phyloP scores from a whole-genome alignment of 2,888 invertebrate genomes.

The Drosophila lacicola region DNA sequence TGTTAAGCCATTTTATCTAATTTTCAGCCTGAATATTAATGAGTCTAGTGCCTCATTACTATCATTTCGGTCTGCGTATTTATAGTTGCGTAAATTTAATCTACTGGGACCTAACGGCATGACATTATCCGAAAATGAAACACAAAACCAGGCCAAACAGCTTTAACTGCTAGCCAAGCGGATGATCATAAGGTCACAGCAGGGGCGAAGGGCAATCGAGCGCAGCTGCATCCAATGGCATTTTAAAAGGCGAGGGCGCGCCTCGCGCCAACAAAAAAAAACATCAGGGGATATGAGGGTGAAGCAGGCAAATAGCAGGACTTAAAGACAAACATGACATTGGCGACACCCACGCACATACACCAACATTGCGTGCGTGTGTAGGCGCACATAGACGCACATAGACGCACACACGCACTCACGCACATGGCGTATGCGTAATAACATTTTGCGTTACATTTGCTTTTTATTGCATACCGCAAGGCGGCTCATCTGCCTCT shows the following conservation, averaged over 20 bases:
- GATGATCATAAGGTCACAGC: slow-evolving; percentile 51
- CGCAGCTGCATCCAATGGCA: slow-evolving; percentile 76
- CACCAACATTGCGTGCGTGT: background rate
- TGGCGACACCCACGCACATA: slow-evolving; percentile 28
- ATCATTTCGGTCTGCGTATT: slow-evolving; percentile 14
- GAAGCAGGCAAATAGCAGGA: slow-evolving; percentile 18
- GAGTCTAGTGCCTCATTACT: slow-evolving; percentile 20
- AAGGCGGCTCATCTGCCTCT: slow-evolving; percentile 55
- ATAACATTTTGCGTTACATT: slow-evolving; percentile 80
- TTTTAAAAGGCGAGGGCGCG: slow-evolving; percentile 66
- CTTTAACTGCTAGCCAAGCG: slow-evolving; percentile 34
- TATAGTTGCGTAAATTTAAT: slow-evolving; percentile 25
- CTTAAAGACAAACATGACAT: slow-evolving; percentile 59
- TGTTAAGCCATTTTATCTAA: background rate
- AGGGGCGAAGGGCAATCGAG: slow-evolving; percentile 44
- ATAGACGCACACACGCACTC: slow-evolving; percentile 1
- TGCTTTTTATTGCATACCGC: slow-evolving; percentile 81
- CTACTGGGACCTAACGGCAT: slow-evolving; percentile 10
- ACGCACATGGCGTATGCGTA: slow-evolving; percentile 74
- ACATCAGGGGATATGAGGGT: slow-evolving; percentile 9
- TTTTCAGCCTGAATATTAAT: slow-evolving; percentile 8
- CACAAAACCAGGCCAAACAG: slow-evolving; percentile 9
- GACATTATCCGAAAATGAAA: slow-evolving; percentile 37
- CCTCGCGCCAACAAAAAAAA: slow-evolving; percentile 20
- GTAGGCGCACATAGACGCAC: background rate